Conservation (phyloP, 53 echinoderm and acorn worm species). For the Pentamera pediparva region DNA sequence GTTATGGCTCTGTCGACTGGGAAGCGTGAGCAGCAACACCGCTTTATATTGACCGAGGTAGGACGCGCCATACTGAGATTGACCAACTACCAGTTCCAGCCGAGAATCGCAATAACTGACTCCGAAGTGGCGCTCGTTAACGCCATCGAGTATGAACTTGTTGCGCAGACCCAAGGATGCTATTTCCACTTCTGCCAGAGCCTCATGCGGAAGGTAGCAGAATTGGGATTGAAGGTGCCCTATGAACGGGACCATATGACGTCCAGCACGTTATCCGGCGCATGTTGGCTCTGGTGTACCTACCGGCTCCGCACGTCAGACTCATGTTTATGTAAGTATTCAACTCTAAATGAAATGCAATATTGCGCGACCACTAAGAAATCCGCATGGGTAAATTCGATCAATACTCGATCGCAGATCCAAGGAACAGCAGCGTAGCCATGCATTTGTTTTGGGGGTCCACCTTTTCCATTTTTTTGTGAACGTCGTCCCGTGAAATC, state of each 20-base stretch:
- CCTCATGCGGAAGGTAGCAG: slow-evolving; percentile 9
- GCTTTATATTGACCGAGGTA: not conserved
- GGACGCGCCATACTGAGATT: not conserved
- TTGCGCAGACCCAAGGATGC: not conserved
- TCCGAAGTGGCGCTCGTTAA: slow-evolving; percentile 7
- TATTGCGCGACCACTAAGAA: too few species aligned
- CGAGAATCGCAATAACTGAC: not conserved
- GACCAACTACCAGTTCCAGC: not conserved
- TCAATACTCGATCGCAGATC: too few species aligned
- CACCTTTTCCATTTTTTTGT: too few species aligned
- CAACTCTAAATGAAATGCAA: too few species aligned
- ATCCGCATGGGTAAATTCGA: too few species aligned
- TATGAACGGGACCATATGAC: not conserved
- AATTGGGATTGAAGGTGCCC: not conserved
- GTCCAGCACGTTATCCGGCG: not conserved
- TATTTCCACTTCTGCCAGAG: slow-evolving; percentile 27
- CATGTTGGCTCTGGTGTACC: slow-evolving; percentile 11
- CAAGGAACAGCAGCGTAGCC: too few species aligned
- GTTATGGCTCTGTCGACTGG: not conserved
- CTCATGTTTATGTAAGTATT: slow-evolving; percentile 22
- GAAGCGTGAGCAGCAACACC: not conserved
- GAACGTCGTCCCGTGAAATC: too few species aligned
- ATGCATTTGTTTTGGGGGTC: too few species aligned
- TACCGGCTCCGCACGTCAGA: slow-evolving; percentile 2
- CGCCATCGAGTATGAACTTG: not conserved